Evolutionary conservation across 1,140 invertebrate species (phyloP), one percentile per base, ranked within the genome.

Genomic region (Drosophila ficusphila): DNA sequence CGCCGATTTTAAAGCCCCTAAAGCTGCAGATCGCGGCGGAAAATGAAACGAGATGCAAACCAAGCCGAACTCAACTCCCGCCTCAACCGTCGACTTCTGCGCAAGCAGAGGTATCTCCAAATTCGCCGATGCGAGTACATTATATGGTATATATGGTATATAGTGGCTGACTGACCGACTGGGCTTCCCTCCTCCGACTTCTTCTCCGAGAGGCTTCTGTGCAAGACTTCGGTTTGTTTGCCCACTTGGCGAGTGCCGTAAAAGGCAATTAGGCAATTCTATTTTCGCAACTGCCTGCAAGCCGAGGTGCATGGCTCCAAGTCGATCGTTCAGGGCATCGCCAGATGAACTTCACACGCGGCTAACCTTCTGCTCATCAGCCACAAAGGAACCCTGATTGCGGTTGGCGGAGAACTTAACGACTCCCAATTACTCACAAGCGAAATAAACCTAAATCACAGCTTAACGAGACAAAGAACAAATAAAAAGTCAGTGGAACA

Each of bases 1-100:
- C 53, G 49, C 29, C 16, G 82, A 77, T 85, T 85, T 85, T 88
- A 85, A 85, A 86, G 81, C 53, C 53, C 31, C 21, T n/a, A 9
- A 53, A 46, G 42, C 42, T 46, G 42, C 23, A 27, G 23, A 46
- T 46, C 42, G 62, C 71, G 33, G 25, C 25, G 42, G 42, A 25
- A 75, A 42, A 21, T 52, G 11, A 42, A 47, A 57, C 44, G 33
- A 57, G 49, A 76, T 51, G 58, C 72, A 76, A 67, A 34, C 56
- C 48, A 58, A 64, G 44, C 64, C 12, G 54, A 61, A 38, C 72
- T 56, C 31, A 12, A 23, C 21, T 44, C 51, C 52, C 34, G 38
- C 27, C n/a, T n/a, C n/a, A n/a, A n/a, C n/a, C 56, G 25, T 27
- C 44, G 41, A 6, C 42, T 29, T 18, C 39, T 49, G 38, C 58